Percentiles rank a stretch among this genome's conserved stretches.
phyloP scores from a whole-genome alignment of 2,888 invertebrate genomes.

The Mesopsocus fuscifrons region DNA sequence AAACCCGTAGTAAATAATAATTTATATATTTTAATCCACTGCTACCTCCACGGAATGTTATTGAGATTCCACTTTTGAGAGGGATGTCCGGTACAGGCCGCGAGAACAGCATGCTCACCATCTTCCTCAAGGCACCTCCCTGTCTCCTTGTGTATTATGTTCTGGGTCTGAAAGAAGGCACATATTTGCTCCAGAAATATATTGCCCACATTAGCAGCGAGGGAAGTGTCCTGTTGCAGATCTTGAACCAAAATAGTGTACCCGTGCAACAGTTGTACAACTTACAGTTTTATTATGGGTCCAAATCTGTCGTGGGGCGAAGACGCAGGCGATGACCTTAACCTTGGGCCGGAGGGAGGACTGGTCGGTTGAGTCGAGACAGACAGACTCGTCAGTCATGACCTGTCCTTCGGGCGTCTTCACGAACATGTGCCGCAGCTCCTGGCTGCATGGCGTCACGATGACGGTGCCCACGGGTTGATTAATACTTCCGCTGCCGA shows the following conservation, averaged over 20 bases:
- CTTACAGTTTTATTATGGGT: constrained; percentile 31
- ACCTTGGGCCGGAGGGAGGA: constrained; percentile 32
- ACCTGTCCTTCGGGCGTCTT: constrained; percentile 46
- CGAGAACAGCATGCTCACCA: constrained; percentile 23
- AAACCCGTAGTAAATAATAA: too few species aligned
- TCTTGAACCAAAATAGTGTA: too few species aligned
- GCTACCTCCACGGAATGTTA: constrained; percentile 6
- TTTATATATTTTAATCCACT: constrained; percentile 79
- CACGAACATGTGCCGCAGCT: constrained; percentile 49
- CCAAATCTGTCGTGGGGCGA: constrained; percentile 50
- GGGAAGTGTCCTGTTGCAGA: too few species aligned
- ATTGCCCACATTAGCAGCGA: too few species aligned
- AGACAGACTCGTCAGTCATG: constrained; percentile 77
- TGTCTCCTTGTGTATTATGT: constrained; percentile 32
- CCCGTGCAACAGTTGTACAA: too few species aligned
- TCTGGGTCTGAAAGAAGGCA: constrained; percentile 25
- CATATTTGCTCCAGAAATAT: neutral
- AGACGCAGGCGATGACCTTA: constrained; percentile 52
- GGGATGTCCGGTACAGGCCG: neutral
- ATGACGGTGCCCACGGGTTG: constrained; percentile 53
- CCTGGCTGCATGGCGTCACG: constrained; percentile 40
- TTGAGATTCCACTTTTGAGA: constrained; percentile 5
- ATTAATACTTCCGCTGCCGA: constrained; percentile 35
- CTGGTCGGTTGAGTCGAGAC: constrained; percentile 48
- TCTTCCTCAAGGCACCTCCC: constrained; percentile 37